A percentile compares a stretch with the other conserved stretches of the same genome.
phyloP scores from a whole-genome alignment of 2,888 invertebrate genomes.

The Aphodius sticticus region DNA sequence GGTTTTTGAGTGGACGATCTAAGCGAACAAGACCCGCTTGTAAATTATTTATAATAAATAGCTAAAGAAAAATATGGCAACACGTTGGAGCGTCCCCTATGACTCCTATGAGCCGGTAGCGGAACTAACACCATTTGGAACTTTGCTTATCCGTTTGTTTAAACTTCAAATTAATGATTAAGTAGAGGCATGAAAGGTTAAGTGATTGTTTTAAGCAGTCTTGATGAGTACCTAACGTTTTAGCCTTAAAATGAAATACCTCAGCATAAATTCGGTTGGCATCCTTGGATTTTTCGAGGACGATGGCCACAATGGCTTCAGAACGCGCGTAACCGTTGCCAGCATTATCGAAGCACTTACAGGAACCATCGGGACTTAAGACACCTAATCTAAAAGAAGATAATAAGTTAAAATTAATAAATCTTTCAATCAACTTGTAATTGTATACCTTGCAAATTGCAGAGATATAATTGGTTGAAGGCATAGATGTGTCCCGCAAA shows the following conservation, averaged over 20 bases:
- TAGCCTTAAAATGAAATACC: conserved; percentile 47
- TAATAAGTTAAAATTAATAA: not conserved
- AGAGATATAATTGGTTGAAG: conserved; percentile 88
- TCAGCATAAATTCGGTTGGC: conserved; percentile 64
- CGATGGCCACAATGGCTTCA: conserved; percentile 76
- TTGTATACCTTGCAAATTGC: conserved; percentile 77
- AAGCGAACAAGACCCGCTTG: not conserved
- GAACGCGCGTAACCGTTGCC: conserved; percentile 87
- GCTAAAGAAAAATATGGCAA: not conserved
- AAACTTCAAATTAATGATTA: too few species aligned
- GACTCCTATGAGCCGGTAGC: not conserved
- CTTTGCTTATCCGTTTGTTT: too few species aligned
- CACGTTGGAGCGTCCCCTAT: not conserved
- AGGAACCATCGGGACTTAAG: conserved; percentile 83
- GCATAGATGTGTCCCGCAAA: conserved; percentile 86
- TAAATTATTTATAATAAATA: too few species aligned
- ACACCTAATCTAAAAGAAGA: conserved; percentile 69
- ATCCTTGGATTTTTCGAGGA: conserved; percentile 71
- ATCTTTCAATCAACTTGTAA: conserved; percentile 22
- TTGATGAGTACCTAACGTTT: conserved; percentile 20
- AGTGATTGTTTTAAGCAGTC: not conserved
- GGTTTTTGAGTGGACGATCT: conserved; percentile 52
- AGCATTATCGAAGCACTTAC: conserved; percentile 88
- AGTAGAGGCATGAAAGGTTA: too few species aligned
- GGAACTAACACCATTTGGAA: too few species aligned